Evolutionary conservation across 2,113 vertebrate genomes (phyloP).

Genomic region (Nothocercus nigrocapillus): DNA sequence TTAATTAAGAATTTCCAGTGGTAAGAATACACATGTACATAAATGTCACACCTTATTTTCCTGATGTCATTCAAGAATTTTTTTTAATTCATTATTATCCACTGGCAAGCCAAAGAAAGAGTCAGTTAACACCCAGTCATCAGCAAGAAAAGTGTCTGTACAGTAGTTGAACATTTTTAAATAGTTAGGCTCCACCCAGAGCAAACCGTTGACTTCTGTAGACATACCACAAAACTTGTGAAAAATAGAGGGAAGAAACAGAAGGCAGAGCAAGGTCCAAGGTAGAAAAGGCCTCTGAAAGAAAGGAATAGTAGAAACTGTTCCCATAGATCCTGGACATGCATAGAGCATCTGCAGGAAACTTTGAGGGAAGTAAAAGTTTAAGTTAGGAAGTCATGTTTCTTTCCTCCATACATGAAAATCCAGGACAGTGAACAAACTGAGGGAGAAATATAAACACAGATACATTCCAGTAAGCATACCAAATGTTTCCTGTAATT

Average conservation of each 20-base stretch:
- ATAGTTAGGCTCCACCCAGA: conserved; percentile 57
- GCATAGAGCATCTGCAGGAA: conserved; percentile 44
- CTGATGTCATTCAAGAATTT: conserved; percentile 45
- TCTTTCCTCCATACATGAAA: background rate
- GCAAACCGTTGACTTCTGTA: conserved; percentile 44
- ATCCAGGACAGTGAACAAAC: conserved; percentile 20
- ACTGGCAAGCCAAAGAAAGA: background rate
- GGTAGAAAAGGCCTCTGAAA: conserved; percentile 2
- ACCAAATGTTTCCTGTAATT: conserved; percentile 24
- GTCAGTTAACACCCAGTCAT: conserved; percentile 30
- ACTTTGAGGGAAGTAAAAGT: background rate
- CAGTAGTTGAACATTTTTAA: conserved; percentile 24
- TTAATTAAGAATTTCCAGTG: conserved; percentile 44
- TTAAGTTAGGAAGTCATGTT: background rate
- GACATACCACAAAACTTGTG: background rate
- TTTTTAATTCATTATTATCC: background rate
- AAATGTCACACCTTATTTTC: conserved; percentile 33
- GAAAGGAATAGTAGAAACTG: conserved; percentile 39
- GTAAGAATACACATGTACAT: conserved; percentile 24
- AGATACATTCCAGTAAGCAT: conserved; percentile 4
- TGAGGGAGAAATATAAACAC: conserved; percentile 4
- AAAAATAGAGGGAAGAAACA: background rate
- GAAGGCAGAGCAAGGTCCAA: conserved; percentile 10
- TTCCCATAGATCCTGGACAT: background rate
- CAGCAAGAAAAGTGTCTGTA: conserved; percentile 8